These are phyloP conservation scores for Tetragonula clypearis DNA, from an alignment of 1,140 invertebrate genomes.

Conservation along the genomic window DNA sequence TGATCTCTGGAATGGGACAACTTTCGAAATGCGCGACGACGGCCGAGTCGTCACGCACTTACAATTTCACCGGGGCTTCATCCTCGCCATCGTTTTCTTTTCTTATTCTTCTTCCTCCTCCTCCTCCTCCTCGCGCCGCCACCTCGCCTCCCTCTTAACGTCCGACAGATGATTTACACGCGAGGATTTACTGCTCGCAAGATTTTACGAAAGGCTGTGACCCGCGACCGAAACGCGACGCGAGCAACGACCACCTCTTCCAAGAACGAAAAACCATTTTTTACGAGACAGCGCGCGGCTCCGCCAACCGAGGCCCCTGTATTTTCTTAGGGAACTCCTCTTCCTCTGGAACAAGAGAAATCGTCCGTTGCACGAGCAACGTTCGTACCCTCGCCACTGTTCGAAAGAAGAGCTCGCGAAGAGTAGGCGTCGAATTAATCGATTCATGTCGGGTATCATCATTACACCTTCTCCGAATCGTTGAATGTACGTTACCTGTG, in stretches of 20 bases:
- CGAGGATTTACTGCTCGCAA: constrained; percentile 70
- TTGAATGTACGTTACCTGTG: too few species aligned
- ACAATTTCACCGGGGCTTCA: constrained; percentile 54
- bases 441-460: not conserved
- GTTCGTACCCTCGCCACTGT: not conserved
- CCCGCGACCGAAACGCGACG: constrained; percentile 62
- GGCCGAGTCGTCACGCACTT: constrained; percentile 36
- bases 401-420: too few species aligned
- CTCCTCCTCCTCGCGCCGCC: constrained; percentile 3
- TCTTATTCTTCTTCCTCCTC: constrained; percentile 6
- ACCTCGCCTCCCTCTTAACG: constrained; percentile 61
- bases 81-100: not conserved
- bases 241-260: constrained; percentile 51
- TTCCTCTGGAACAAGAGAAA: not conserved
- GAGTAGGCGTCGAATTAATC: not conserved
- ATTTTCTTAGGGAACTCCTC: not conserved
- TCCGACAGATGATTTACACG: constrained; percentile 74
- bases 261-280: constrained; percentile 66
- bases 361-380: not conserved
- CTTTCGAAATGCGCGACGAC: constrained; percentile 44
- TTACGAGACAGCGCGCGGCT: constrained; percentile 8
- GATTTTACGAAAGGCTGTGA: constrained; percentile 69
- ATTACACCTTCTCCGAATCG: not conserved
- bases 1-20: constrained; percentile 20
- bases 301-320: not conserved